phyloP scores from a whole-genome alignment of 2,888 invertebrate species.

The Nemurella pictetii region DNA sequence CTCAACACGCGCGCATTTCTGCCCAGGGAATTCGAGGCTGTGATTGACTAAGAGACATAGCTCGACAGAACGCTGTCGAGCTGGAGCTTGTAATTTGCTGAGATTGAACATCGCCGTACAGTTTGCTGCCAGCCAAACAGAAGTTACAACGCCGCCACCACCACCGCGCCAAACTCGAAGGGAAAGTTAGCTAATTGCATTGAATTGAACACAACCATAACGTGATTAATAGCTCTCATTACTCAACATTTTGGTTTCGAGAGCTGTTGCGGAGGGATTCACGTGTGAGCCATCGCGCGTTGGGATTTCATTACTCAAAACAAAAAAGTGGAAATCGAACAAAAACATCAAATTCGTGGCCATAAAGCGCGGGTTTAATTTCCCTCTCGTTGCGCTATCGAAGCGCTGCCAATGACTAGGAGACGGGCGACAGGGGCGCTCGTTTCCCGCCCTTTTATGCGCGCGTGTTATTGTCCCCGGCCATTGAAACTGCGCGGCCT shows the following conservation, averaged over 20 bases:
- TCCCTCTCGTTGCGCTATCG: background rate
- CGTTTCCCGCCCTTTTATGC: background rate
- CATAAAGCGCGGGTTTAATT: background rate
- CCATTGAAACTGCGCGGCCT: background rate
- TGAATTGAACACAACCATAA: background rate
- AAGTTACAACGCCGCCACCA: background rate
- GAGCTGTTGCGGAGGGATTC: background rate
- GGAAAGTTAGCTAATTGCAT: slow-evolving; percentile 14
- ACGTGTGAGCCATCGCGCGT: background rate
- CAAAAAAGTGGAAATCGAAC: background rate
- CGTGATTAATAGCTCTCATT: slow-evolving; percentile 17
- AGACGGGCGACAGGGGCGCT: background rate
- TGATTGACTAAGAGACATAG: background rate
- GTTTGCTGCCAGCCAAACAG: background rate
- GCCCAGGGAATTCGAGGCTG: background rate
- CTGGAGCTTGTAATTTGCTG: background rate
- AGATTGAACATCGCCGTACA: background rate
- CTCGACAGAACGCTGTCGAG: background rate
- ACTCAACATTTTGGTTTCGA: slow-evolving; percentile 7
- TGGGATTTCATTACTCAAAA: background rate
- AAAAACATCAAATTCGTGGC: background rate
- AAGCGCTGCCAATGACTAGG: background rate
- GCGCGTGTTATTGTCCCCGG: background rate
- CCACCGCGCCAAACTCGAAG: background rate
- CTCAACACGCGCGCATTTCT: background rate